Percentiles rank a stretch among this genome's conserved stretches.
These are phyloP conservation scores for Stigmatopora argus DNA, from an alignment of 2,113 vertebrate species.

Conservation along the genomic window DNA sequence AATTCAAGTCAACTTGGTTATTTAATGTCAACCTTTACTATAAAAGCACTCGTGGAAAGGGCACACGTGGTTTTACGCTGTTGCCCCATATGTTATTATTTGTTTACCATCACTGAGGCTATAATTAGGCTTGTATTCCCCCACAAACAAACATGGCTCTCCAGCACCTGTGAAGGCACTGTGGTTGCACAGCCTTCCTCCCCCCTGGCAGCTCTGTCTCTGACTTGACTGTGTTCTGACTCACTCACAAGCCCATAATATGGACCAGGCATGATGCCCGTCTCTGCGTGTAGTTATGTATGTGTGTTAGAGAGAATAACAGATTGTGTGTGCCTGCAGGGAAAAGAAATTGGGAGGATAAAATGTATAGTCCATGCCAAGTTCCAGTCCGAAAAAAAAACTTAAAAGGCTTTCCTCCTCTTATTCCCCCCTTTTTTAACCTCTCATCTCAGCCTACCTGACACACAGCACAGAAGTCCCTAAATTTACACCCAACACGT, in stretches of 20 bases:
- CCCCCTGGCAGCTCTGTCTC: slow-evolving; percentile 46
- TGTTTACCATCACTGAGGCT: slow-evolving; percentile 54
- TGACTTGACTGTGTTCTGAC: slow-evolving; percentile 57
- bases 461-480: slow-evolving; percentile 16
- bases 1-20: neutral
- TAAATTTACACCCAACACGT: slow-evolving; percentile 22
- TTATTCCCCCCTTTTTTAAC: slow-evolving; percentile 10
- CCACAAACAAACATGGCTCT: slow-evolving; percentile 47
- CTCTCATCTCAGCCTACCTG: neutral
- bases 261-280: slow-evolving; percentile 35
- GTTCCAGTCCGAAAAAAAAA: slow-evolving; percentile 1
- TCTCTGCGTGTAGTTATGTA: slow-evolving; percentile 18
- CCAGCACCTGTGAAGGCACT: slow-evolving; percentile 55
- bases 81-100: slow-evolving; percentile 46
- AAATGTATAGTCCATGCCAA: slow-evolving; percentile 40
- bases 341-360: slow-evolving; percentile 15
- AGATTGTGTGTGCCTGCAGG: slow-evolving; percentile 38
- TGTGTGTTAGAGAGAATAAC: slow-evolving; percentile 23
- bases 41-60: neutral
- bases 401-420: slow-evolving; percentile 23
- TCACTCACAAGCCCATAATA: slow-evolving; percentile 52
- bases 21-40: neutral
- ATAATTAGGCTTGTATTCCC: slow-evolving; percentile 53
- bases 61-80: neutral
- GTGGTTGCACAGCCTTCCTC: slow-evolving; percentile 45